Evolutionary conservation across 2,888 invertebrate genomes (phyloP), one percentile per base, ranked within the genome.

Genomic region (Spisula solida): DNA sequence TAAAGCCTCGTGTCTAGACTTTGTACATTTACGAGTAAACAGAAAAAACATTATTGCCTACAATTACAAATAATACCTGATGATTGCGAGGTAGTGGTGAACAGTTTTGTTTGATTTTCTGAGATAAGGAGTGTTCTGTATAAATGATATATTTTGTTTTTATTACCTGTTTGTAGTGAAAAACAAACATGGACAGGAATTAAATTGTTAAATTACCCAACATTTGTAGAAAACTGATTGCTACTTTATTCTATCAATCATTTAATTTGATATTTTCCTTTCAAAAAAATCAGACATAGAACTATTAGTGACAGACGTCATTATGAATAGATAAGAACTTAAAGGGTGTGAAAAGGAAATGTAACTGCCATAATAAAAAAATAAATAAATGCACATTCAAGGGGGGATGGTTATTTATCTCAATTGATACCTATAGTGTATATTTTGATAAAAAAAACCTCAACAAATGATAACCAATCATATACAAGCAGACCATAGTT

Each of bases 111-210:
- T 86, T 82, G 55, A 34, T 55, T 78, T 87, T 60, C 20, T 78
- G 78, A 82, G 87, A 87, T 87, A 87, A 87, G 87, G 47, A 20
- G n/a, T 14, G 29, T 29, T 29, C 75, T 56, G n/a, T n/a, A 51
- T 4, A 20, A 29, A 60, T 87, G 87, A 87, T 87, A 41, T 56
- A 87, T 87, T 47, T 41, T 10, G 18, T 29, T 60, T 60, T 78
- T 82, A 87, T 87, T 82, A 79, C 79, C 31, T 47, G 47, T 87
- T 83, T 87, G 56, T 75, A 87, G 87, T 79, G 87, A 56, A 29
- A 78, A 82, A 87, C 82, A 87, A 87, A 87, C 56, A 87, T 31
- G 10, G 79, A 66, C 60, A 41, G 78, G n/a, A 55, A 75, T 55
- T 75, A 78, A 78, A 78, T 84, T 84, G 84, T 75, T 75, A 78